phyloP scores from a whole-genome alignment of 2,797 vertebrate species.

The Spatula versicolor region DNA sequence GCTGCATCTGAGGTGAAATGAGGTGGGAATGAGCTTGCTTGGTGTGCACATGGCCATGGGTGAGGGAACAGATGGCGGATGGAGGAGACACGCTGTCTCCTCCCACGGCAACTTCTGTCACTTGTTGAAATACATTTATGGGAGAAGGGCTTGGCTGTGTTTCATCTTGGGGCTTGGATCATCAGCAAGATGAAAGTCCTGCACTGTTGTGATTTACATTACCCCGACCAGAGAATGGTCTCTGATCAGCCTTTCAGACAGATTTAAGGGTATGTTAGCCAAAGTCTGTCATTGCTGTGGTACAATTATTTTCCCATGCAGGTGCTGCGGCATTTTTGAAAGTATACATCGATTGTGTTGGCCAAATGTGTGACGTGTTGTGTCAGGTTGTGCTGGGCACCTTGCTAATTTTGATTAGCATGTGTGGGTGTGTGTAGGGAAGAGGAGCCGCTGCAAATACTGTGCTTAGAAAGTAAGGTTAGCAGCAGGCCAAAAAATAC shows the following conservation, averaged over 20 bases:
- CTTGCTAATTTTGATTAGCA: not conserved
- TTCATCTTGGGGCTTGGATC: not conserved
- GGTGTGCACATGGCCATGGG: rapidly evolving
- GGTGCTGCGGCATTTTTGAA: not conserved
- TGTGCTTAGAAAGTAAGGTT: not conserved
- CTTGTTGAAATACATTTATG: not conserved
- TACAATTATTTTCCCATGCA: not conserved
- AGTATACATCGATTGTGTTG: not conserved
- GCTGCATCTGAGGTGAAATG: not conserved
- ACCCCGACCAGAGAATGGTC: not conserved
- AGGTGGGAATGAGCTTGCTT: not conserved
- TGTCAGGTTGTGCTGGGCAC: not conserved
- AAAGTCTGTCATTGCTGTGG: rapidly evolving
- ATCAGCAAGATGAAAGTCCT: not conserved
- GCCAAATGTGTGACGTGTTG: not conserved
- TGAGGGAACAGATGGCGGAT: not conserved
- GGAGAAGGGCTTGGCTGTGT: not conserved
- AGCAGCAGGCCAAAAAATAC: not conserved
- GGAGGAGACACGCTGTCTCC: not conserved
- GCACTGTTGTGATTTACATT: not conserved
- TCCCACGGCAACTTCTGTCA: not conserved
- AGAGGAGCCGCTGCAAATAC: not conserved
- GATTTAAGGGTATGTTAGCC: not conserved
- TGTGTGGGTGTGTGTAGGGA: not conserved
- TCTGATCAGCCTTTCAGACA: not conserved